These are phyloP conservation scores for Dynastes tityus DNA, from an alignment of 2,888 invertebrate genomes.

Conservation along the genomic window DNA sequence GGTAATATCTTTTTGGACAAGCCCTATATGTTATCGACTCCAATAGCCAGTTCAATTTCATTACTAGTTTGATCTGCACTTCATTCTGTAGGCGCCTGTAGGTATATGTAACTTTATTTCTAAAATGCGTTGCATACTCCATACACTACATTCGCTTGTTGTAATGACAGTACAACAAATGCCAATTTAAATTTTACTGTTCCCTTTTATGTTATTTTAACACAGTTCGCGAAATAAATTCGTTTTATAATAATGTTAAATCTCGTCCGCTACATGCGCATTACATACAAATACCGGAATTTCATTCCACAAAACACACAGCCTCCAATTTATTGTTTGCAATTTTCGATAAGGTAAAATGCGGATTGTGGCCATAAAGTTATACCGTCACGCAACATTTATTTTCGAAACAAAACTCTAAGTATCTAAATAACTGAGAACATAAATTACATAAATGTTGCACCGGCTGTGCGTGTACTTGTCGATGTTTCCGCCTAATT, in stretches of 20 bases:
- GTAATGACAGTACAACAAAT: too few species aligned
- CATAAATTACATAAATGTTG: slow-evolving; percentile 32
- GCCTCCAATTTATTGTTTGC: background rate
- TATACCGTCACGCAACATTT: slow-evolving; percentile 16
- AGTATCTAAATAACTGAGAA: slow-evolving; percentile 19
- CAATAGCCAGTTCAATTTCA: too few species aligned
- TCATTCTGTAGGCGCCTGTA: too few species aligned
- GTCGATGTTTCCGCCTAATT: slow-evolving; percentile 14
- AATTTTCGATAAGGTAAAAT: slow-evolving; percentile 30
- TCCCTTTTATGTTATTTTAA: background rate
- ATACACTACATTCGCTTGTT: too few species aligned
- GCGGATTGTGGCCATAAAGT: slow-evolving; percentile 5
- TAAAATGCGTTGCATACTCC: too few species aligned
- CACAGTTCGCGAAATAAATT: background rate
- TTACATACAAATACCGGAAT: background rate
- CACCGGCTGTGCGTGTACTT: slow-evolving; percentile 4
- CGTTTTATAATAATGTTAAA: slow-evolving; percentile 1
- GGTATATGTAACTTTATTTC: too few species aligned
- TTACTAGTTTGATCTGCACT: too few species aligned
- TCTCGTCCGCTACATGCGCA: background rate
- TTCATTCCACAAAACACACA: background rate
- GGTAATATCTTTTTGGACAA: too few species aligned
- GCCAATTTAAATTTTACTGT: too few species aligned
- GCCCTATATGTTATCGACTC: too few species aligned
- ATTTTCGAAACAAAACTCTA: slow-evolving; percentile 30